Percentiles rank a stretch among this genome's conserved stretches.
Evolutionary conservation across 2,797 vertebrate genomes (phyloP).

Genomic region (Peromyscus aztecus): DNA sequence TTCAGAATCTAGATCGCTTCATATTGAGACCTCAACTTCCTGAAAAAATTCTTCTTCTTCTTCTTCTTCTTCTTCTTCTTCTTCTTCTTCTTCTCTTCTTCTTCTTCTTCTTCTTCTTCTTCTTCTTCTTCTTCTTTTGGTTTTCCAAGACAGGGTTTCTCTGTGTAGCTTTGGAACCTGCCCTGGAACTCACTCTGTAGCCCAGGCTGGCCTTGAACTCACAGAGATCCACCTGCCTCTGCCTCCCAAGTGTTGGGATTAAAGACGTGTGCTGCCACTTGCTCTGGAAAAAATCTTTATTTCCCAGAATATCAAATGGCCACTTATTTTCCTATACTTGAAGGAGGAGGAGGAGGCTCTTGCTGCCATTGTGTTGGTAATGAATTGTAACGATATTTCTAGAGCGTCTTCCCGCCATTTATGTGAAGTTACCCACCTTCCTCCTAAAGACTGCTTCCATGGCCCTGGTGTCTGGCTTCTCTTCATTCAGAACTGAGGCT

Average conservation of each 20-base stretch:
- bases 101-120: too few species aligned
- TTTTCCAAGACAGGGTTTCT: too few species aligned
- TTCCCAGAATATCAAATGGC: background rate
- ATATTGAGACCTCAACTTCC: background rate
- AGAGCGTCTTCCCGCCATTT: background rate
- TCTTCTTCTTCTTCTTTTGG: too few species aligned
- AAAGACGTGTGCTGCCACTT: too few species aligned
- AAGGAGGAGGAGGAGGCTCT: background rate
- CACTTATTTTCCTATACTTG: background rate
- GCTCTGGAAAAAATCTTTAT: background rate
- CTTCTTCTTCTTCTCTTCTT: too few species aligned
- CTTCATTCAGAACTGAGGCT: background rate
- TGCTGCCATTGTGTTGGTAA: background rate
- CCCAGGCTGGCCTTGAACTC: too few species aligned
- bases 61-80: too few species aligned
- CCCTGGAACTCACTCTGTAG: too few species aligned
- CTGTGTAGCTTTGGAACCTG: too few species aligned
- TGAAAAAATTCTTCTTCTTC: too few species aligned
- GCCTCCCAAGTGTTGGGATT: too few species aligned
- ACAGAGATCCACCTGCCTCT: too few species aligned
- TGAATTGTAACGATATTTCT: background rate
- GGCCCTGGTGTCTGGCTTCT: background rate
- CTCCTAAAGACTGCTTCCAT: background rate
- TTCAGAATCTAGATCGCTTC: slow-evolving; percentile 50
- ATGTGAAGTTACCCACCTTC: background rate